phyloP scores from a whole-genome alignment of 1,140 invertebrate species.

The Ooceraea biroi region DNA sequence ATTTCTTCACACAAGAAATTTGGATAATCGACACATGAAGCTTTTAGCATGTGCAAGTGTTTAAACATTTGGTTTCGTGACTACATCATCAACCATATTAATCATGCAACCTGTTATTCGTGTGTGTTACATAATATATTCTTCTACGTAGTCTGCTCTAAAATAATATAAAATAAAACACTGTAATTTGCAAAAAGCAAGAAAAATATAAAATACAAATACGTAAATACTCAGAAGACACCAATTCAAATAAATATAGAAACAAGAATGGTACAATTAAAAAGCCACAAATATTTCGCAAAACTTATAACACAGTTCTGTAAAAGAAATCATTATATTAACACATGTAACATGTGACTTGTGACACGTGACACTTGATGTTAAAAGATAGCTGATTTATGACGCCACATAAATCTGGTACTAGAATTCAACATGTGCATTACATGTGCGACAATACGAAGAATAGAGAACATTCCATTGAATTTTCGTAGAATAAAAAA shows the following conservation, averaged over 20 bases:
- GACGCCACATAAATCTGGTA: neutral
- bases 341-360: no score
- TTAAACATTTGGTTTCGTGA: neutral
- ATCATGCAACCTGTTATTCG: neutral
- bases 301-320: no score
- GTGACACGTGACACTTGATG: no score
- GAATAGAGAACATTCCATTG: neutral
- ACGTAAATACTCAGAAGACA: neutral
- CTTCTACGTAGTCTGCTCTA: neutral
- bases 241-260: neutral
- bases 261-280: no score
- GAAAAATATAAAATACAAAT: neutral
- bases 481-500: neutral
- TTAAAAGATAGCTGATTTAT: neutral
- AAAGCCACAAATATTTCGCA: no score
- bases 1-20: neutral
- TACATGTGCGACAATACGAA: neutral
- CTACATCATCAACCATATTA: neutral
- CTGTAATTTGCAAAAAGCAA: neutral
- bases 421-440: neutral
- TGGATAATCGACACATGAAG: neutral
- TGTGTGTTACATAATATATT: neutral
- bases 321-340: no score
- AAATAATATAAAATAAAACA: conserved; percentile 17
- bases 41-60: neutral